A percentile compares a stretch with the other conserved stretches of the same genome.
Evolutionary conservation across 1,140 invertebrate species (phyloP).

Genomic region (Bombus pyrosoma): DNA sequence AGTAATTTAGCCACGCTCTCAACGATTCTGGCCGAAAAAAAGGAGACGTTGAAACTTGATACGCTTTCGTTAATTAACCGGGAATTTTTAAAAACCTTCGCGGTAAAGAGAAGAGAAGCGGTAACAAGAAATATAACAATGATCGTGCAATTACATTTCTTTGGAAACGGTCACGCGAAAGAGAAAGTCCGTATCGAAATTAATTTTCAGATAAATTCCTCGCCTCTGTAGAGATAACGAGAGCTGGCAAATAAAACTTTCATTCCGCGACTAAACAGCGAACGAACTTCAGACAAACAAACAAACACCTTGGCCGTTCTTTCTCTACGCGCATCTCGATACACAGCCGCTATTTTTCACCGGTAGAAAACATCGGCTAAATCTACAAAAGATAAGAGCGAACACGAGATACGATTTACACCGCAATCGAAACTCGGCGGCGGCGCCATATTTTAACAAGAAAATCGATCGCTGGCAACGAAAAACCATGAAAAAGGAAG

Average conservation of each 20-base stretch:
- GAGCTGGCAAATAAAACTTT: background rate
- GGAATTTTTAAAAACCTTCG: background rate
- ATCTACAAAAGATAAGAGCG: background rate
- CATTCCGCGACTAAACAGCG: background rate
- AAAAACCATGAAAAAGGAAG: background rate
- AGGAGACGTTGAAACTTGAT: background rate
- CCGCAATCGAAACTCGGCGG: background rate
- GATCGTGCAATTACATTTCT: background rate
- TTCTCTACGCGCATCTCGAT: background rate
- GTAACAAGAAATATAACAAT: conserved; percentile 4
- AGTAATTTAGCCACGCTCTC: background rate
- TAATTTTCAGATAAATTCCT: conserved; percentile 9
- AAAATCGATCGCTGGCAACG: background rate
- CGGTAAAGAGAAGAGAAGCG: background rate
- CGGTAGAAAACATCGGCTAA: background rate
- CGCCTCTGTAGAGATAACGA: background rate
- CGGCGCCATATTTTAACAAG: background rate
- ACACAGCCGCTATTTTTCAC: background rate
- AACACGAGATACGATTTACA: conserved; percentile 7
- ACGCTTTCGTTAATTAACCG: background rate
- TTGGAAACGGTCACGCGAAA: background rate
- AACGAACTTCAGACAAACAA: background rate
- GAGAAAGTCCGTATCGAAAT: background rate
- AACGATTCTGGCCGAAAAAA: background rate
- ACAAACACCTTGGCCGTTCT: background rate